Base-by-base conservation (phyloP, 2,797 vertebrate species). In the Kryptopterus vitreolus region DNA sequence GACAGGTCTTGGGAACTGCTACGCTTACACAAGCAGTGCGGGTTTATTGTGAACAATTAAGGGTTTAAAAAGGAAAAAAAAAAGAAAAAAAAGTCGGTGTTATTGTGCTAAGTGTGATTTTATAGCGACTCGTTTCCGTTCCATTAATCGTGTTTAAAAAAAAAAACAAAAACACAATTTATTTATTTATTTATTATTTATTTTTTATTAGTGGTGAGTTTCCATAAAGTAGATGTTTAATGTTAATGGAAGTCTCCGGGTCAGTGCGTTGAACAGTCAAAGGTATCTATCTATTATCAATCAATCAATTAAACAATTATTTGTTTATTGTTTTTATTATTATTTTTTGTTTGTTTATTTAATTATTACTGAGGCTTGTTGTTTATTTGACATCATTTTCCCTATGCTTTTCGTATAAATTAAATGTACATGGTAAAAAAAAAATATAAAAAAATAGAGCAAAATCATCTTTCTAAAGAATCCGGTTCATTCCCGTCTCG, bases 101-200 rank as follows among this genome's bases (percentile, higher is more conserved):
- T 52, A 5, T 73, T 73, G 52, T 57, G 53, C 53, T 73, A 2
- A 4, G 52, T 58, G 53, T 58, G 18, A 57, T 73, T 73, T 24
- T 53, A 53, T 48, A 70, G 46, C 46, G 18, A 10, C 18, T 71
- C 0, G 4, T 55, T 72, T 2, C 18, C 5, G 18, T 15, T 35
- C 6, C 11, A 2, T 43, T 35, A 35, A 73, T 57, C 29, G 5
- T 9, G 35, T 70, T 20, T 20, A 55, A 72, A 53, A 55, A 38
- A 38, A 3, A 2, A 2, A 24, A 3, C 0, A 43, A 68, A 4
- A 7, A 24, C 7, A 38, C 7, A 6, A 10, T 43, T 43, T 10
- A 7, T 43, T 43, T 43, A 43, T 7, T 7, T 43, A 10, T 8
- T 43, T 43, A n/a, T n/a, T n/a, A n/a, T n/a, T 38, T 38, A 38